These are phyloP conservation scores for Atrichornis clamosus DNA, from an alignment of 2,113 vertebrate genomes.

Conservation along the genomic window DNA sequence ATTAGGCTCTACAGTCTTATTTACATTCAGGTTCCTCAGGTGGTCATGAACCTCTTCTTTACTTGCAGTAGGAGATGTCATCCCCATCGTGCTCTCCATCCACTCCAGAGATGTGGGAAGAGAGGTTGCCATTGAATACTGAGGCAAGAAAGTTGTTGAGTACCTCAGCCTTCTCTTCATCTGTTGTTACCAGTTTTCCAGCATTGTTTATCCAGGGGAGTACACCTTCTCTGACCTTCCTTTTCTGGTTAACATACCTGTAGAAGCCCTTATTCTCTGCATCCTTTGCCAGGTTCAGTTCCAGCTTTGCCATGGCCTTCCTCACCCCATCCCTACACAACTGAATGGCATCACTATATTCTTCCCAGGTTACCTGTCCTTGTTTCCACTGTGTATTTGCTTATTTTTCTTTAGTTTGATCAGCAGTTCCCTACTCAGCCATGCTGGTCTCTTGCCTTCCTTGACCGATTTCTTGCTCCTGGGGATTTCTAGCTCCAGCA, in stretches of 20 bases:
- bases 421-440: not conserved
- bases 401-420: not conserved
- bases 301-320: not conserved
- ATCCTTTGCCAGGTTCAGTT: not conserved
- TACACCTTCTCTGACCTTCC: not conserved
- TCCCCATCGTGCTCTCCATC: not conserved
- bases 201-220: not conserved
- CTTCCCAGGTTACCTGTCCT: not conserved
- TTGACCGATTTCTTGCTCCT: not conserved
- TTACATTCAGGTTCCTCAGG: not conserved
- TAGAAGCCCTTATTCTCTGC: not conserved
- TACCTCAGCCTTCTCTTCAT: not conserved
- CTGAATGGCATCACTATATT: rapidly evolving
- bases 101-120: not conserved
- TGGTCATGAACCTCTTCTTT: not conserved
- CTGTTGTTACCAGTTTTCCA: not conserved
- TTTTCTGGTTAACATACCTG: not conserved
- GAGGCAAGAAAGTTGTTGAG: not conserved
- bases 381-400: not conserved
- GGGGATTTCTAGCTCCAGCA: not conserved
- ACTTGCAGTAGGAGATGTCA: not conserved
- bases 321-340: not conserved
- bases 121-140: not conserved
- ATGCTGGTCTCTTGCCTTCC: not conserved
- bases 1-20: not conserved